Evolutionary conservation across 2,888 invertebrate species (phyloP).

Genomic region (Ctena decussata): DNA sequence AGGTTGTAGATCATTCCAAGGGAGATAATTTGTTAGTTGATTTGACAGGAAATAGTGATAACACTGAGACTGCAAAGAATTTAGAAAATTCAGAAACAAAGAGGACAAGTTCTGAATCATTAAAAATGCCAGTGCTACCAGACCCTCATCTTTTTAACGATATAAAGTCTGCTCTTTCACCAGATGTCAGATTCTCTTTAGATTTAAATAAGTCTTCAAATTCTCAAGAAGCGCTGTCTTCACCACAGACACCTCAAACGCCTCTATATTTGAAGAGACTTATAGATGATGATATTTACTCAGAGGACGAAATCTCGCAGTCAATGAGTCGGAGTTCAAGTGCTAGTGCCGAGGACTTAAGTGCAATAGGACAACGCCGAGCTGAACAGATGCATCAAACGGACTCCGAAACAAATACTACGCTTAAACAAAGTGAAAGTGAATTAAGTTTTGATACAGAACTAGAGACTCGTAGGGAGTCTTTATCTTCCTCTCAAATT

Average conservation of each 20-base stretch:
- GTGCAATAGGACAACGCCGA: conserved; percentile 57
- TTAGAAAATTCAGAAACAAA: not conserved
- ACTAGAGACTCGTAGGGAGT: conserved; percentile 34
- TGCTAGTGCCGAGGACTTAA: conserved; percentile 82
- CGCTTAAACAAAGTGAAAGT: conserved; percentile 61
- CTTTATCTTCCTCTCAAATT: conserved; percentile 53
- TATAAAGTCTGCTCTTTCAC: not conserved
- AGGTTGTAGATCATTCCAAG: conserved; percentile 8
- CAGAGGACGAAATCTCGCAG: conserved; percentile 70
- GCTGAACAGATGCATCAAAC: conserved; percentile 49
- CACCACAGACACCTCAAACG: conserved; percentile 75
- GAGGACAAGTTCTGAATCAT: not conserved
- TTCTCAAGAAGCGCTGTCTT: not conserved
- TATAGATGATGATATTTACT: conserved; percentile 71
- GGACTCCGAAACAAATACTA: conserved; percentile 25
- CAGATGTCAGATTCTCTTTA: not conserved
- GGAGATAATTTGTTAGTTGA: not conserved
- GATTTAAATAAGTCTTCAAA: conserved; percentile 8
- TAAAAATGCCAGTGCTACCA: not conserved
- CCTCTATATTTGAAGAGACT: conserved; percentile 75
- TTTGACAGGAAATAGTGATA: not conserved
- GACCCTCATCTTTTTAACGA: not conserved
- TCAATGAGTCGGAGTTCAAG: conserved; percentile 81
- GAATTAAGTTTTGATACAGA: conserved; percentile 37
- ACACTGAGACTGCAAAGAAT: not conserved